Conservation (phyloP, 2,888 invertebrate species). For the Diadegma fenestrale region DNA sequence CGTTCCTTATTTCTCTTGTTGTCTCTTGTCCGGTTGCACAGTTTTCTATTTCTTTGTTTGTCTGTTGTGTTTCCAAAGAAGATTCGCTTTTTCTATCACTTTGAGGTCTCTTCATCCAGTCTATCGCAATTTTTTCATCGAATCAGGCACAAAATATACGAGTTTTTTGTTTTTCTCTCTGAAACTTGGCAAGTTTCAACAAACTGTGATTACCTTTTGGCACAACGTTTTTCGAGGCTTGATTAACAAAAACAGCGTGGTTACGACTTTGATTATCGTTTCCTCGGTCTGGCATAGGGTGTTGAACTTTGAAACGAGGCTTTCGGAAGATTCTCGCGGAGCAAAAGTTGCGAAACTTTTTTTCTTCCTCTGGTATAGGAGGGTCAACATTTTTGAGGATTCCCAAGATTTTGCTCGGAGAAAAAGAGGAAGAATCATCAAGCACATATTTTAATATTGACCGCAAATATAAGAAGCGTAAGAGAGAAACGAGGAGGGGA, state of each 20-base stretch:
- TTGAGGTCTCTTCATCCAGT: background rate
- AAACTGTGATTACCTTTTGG: constrained; percentile 1
- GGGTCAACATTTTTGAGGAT: constrained; percentile 12
- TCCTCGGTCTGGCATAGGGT: background rate
- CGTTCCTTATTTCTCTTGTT: constrained; percentile 7
- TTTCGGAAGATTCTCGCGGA: background rate
- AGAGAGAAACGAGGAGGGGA: background rate
- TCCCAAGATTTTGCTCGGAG: background rate
- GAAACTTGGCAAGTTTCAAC: background rate
- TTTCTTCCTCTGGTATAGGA: background rate
- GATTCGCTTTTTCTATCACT: background rate
- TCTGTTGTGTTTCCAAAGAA: background rate
- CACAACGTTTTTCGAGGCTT: background rate
- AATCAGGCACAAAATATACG: background rate
- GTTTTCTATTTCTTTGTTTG: too few relatives aligned
- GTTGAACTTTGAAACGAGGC: background rate
- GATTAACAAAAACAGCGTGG: constrained; percentile 14
- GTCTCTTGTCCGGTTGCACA: background rate
- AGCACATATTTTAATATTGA: constrained; percentile 59
- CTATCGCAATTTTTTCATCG: background rate
- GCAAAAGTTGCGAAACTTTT: constrained; percentile 2
- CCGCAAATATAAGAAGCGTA: constrained; percentile 45
- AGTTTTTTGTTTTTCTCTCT: constrained; percentile 2
- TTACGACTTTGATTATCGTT: constrained; percentile 25
- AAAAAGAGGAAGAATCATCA: constrained; percentile 9